Percentiles rank a stretch among this genome's conserved stretches.
Evolutionary conservation across 2,797 vertebrate species (phyloP).

Genomic region (Manis javanica): DNA sequence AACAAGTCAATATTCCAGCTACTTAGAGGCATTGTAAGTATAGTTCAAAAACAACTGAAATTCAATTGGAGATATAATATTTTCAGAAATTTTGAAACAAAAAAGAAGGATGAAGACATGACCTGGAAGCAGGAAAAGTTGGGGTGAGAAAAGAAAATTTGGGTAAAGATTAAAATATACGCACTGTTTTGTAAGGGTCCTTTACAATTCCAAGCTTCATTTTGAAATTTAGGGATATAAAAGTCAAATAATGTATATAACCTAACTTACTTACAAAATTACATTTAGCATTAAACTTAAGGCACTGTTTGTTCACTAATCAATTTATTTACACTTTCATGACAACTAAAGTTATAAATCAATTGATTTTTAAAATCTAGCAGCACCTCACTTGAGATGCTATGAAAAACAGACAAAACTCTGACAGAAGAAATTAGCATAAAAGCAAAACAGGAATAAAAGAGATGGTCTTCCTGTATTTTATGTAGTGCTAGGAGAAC

Average conservation of each 20-base stretch:
- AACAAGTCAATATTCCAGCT: neutral
- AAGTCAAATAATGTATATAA: neutral
- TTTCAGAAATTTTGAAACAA: constrained; percentile 25
- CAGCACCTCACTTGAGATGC: neutral
- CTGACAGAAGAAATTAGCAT: neutral
- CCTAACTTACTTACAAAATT: neutral
- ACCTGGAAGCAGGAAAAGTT: neutral
- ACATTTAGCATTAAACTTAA: neutral
- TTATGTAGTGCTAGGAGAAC: neutral
- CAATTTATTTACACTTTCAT: neutral
- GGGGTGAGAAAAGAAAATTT: neutral
- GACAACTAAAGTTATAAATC: neutral
- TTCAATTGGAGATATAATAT: neutral
- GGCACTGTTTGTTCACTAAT: neutral
- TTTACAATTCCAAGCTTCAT: neutral
- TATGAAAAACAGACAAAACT: neutral
- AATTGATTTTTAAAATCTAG: neutral
- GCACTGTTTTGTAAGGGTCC: neutral
- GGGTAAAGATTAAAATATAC: neutral
- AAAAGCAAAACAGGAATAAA: constrained; percentile 5
- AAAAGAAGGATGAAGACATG: neutral
- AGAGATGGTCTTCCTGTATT: neutral
- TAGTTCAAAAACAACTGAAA: neutral
- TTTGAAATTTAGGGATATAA: neutral
- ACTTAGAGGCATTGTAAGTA: neutral